These are phyloP conservation scores for Podotricha telesiphe DNA, from an alignment of 2,888 invertebrate species.

Conservation along the genomic window DNA sequence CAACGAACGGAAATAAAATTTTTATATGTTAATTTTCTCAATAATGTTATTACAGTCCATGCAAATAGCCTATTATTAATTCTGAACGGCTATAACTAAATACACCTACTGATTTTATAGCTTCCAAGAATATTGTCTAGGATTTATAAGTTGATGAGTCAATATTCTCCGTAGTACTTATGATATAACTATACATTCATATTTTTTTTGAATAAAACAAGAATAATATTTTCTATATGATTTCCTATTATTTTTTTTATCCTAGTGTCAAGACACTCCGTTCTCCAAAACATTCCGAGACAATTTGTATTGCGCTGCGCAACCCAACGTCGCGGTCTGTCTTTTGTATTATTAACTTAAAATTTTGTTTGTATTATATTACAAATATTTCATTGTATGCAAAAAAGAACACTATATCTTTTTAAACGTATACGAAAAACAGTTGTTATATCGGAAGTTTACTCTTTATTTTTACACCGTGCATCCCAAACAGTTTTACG, in stretches of 20 bases:
- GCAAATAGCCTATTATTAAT: slow-evolving; percentile 32
- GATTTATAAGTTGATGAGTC: slow-evolving; percentile 28
- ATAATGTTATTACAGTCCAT: slow-evolving; percentile 27
- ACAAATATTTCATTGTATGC: background rate
- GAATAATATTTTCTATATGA: too few relatives aligned
- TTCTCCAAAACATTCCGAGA: too few relatives aligned
- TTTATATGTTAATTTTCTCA: slow-evolving; percentile 16
- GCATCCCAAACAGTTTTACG: background rate
- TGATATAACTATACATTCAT: too few relatives aligned
- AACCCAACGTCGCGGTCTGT: background rate
- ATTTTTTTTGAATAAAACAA: too few relatives aligned
- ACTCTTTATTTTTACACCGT: slow-evolving; percentile 6
- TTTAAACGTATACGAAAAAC: slow-evolving; percentile 3
- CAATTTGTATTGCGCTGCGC: background rate
- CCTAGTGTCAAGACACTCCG: background rate
- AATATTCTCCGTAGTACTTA: slow-evolving; percentile 11
- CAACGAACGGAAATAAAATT: background rate
- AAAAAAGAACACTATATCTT: background rate
- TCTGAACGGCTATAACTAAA: slow-evolving; percentile 27
- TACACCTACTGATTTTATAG: slow-evolving; percentile 29
- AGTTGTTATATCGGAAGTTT: slow-evolving; percentile 10
- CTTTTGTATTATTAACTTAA: background rate
- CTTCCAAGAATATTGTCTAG: slow-evolving; percentile 29
- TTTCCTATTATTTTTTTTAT: too few relatives aligned
- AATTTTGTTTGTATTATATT: background rate